phyloP scores from a whole-genome alignment of 2,797 vertebrate genomes.

The Rhinatrema bivittatum region DNA sequence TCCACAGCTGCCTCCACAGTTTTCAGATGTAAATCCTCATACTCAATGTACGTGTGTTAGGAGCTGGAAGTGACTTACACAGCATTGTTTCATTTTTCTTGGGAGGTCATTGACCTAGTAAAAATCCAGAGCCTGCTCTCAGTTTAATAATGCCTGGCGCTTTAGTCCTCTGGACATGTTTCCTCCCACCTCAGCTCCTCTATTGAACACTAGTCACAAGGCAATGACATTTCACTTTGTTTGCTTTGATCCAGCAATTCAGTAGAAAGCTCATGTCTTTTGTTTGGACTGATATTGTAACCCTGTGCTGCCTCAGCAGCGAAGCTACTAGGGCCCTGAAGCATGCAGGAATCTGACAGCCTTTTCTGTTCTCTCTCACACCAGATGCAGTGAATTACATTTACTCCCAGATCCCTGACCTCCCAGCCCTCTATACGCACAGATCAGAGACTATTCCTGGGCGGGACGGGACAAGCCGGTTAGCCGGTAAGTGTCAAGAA shows the following conservation, averaged over 20 bases:
- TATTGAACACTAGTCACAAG: constrained; percentile 64
- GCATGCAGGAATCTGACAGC: constrained; percentile 45
- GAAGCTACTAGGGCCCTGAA: constrained; percentile 48
- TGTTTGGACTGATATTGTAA: constrained; percentile 56
- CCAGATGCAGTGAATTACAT: constrained; percentile 63
- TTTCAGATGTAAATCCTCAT: too few species aligned
- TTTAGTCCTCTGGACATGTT: constrained; percentile 57
- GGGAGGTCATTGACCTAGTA: constrained; percentile 24
- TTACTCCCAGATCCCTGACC: constrained; percentile 72
- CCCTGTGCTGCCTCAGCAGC: constrained; percentile 74
- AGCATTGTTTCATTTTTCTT: not conserved
- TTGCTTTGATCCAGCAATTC: constrained; percentile 59
- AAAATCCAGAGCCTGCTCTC: constrained; percentile 46
- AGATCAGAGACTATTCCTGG: constrained; percentile 57
- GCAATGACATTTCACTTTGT: constrained; percentile 74
- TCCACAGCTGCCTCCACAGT: too few species aligned
- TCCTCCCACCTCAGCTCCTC: constrained; percentile 72
- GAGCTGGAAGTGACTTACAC: too few species aligned
- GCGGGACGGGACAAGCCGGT: constrained; percentile 66
- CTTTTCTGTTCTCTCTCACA: constrained; percentile 61
- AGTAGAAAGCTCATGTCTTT: constrained; percentile 56
- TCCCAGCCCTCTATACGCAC: constrained; percentile 63
- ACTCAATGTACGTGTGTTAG: too few species aligned
- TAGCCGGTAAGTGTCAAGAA: constrained; percentile 77
- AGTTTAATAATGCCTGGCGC: constrained; percentile 18